Conservation (phyloP, 2,797 vertebrate species). For the Schizopygopsis pylzovi region DNA sequence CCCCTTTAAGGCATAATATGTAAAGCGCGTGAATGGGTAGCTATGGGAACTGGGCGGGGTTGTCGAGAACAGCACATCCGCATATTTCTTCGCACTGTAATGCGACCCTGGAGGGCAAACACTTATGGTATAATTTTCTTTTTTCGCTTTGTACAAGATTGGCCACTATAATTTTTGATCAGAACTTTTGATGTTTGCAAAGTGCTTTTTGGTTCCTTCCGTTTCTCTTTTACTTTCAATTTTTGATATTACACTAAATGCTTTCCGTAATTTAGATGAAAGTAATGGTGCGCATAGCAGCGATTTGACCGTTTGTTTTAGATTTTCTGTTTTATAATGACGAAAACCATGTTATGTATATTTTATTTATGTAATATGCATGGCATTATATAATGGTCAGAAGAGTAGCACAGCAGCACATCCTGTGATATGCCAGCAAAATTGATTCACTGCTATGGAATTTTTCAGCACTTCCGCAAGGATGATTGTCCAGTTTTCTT, state of each 20-base stretch:
- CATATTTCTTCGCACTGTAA: constrained; percentile 48
- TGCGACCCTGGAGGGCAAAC: constrained; percentile 26
- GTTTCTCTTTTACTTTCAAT: constrained; percentile 1
- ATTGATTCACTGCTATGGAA: background rate
- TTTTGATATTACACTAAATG: background rate
- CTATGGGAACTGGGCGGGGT: constrained; percentile 60
- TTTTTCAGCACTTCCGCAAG: background rate
- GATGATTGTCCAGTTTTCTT: background rate
- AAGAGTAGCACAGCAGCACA: background rate
- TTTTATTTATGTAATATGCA: background rate
- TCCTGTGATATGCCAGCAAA: background rate
- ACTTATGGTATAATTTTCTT: background rate
- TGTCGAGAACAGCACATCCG: constrained; percentile 52
- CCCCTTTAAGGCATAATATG: constrained; percentile 5
- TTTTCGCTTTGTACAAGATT: background rate
- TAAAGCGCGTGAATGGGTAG: constrained; percentile 12
- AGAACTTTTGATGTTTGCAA: background rate
- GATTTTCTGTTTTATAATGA: background rate
- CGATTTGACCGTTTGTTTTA: background rate
- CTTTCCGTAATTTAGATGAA: background rate
- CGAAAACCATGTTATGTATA: background rate
- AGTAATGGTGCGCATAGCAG: background rate
- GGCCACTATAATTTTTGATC: background rate
- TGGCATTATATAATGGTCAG: background rate
- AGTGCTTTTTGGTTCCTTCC: background rate